Evolutionary conservation across 1,140 invertebrate species (phyloP).

Genomic region (Hyles euphorbiae): DNA sequence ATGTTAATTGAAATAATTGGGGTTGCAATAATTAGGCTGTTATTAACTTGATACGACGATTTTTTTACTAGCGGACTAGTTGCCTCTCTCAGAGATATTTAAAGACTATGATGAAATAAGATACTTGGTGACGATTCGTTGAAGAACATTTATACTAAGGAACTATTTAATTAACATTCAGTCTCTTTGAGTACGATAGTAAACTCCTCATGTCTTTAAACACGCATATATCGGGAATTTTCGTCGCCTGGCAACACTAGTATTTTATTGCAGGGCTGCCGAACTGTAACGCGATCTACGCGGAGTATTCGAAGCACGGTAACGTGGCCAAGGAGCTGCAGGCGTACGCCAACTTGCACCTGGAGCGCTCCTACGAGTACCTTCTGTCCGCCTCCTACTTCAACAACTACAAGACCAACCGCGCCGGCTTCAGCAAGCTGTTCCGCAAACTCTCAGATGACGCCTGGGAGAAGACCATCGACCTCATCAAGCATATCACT

Average conservation of each 20-base stretch:
- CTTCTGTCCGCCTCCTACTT: constrained; percentile 85
- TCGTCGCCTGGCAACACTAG: neutral
- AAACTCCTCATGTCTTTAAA: too few species aligned
- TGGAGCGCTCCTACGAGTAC: constrained; percentile 83
- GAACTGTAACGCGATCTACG: constrained; percentile 83
- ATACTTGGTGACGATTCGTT: too few species aligned
- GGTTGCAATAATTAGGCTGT: too few species aligned
- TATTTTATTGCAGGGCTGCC: constrained; percentile 34
- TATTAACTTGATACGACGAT: too few species aligned
- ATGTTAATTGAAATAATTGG: too few species aligned
- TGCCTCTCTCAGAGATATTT: too few species aligned
- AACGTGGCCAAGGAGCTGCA: constrained; percentile 73
- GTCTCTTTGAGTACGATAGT: too few species aligned
- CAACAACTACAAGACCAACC: constrained; percentile 84
- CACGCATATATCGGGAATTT: neutral
- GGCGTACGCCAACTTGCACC: constrained; percentile 79
- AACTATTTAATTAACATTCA: too few species aligned
- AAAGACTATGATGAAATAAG: too few species aligned
- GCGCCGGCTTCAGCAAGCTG: constrained; percentile 84
- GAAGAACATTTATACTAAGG: too few species aligned
- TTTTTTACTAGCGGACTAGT: too few species aligned
- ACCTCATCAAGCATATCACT: constrained; percentile 84
- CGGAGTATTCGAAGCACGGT: constrained; percentile 73
- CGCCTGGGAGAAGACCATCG: constrained; percentile 83
- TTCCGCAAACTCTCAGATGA: constrained; percentile 85